Evolutionary conservation across 2,797 vertebrate species (phyloP).

Genomic region (Bovichtus diacanthus): DNA sequence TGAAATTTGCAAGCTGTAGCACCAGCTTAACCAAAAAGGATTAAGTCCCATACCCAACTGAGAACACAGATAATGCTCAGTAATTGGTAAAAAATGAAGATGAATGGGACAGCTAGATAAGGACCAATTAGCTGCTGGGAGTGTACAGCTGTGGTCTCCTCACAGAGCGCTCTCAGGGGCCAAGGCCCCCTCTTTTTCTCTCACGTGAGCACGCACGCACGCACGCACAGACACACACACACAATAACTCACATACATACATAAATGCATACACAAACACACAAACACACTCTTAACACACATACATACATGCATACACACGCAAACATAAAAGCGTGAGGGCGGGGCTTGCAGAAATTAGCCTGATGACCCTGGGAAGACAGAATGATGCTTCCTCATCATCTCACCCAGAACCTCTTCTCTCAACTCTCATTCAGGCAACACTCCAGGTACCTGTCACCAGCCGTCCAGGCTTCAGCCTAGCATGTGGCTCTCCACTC

Average conservation of each 20-base stretch:
- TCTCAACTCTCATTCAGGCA: conserved; percentile 85
- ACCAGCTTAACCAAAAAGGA: conserved; percentile 99
- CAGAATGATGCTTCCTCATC: conserved; percentile 89
- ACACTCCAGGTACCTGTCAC: conserved; percentile 86
- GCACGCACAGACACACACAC: conserved; percentile 15
- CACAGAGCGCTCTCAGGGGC: conserved; percentile 98
- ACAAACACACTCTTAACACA: neutral
- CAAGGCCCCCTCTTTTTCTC: conserved; percentile 91
- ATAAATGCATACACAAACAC: conserved; percentile 12
- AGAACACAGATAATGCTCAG: conserved; percentile 99
- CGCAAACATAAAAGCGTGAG: conserved; percentile 53
- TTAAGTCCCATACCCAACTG: conserved; percentile 99
- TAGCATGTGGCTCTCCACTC: conserved; percentile 79
- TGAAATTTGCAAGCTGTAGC: conserved; percentile 99
- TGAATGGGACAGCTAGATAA: conserved; percentile 99
- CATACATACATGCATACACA: conserved; percentile 2
- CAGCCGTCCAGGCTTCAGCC: conserved; percentile 81
- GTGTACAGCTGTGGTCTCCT: conserved; percentile 99
- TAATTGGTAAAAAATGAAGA: conserved; percentile 99
- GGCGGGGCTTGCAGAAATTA: conserved; percentile 88
- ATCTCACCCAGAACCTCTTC: conserved; percentile 81
- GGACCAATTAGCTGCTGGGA: conserved; percentile 99
- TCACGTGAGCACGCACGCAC: conserved; percentile 42
- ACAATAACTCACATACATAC: conserved; percentile 5
- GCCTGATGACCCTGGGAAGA: conserved; percentile 89